A percentile compares a stretch with the other conserved stretches of the same genome.
phyloP scores from a whole-genome alignment of 92 coral and sea anemone species.

The Porites cylindrica region DNA sequence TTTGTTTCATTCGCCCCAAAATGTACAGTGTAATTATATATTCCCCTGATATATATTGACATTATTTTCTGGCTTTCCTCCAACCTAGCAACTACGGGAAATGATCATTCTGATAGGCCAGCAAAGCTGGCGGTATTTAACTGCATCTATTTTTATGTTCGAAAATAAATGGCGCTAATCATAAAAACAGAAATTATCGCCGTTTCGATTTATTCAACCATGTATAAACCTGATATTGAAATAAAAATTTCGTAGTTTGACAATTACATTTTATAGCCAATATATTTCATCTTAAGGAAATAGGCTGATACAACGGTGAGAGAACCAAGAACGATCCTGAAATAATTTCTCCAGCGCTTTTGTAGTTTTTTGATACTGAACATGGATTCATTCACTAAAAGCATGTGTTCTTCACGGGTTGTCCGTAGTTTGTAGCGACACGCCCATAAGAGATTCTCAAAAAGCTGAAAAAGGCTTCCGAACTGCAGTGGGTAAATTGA shows the following conservation, averaged over 20 bases:
- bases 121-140: conserved; percentile 5
- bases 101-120: conserved; percentile 8
- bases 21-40: not conserved
- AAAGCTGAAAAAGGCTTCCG: not conserved
- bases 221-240: too few species aligned
- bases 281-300: too few species aligned
- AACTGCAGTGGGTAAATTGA: not conserved
- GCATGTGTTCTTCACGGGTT: too few species aligned
- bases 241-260: too few species aligned
- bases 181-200: not conserved
- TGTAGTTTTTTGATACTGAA: too few species aligned
- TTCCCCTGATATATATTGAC: conserved; percentile 12
- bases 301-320: too few species aligned
- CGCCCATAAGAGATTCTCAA: not conserved
- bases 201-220: not conserved
- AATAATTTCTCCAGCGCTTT: too few species aligned
- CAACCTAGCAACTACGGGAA: conserved; percentile 41
- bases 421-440: not conserved
- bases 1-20: not conserved
- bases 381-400: too few species aligned
- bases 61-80: conserved; percentile 33
- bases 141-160: not conserved
- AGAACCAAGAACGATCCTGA: too few species aligned
- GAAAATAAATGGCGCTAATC: not conserved
- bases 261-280: too few species aligned